Evolutionary conservation across 2,888 invertebrate species (phyloP).

Genomic region (Spialia ferax): DNA sequence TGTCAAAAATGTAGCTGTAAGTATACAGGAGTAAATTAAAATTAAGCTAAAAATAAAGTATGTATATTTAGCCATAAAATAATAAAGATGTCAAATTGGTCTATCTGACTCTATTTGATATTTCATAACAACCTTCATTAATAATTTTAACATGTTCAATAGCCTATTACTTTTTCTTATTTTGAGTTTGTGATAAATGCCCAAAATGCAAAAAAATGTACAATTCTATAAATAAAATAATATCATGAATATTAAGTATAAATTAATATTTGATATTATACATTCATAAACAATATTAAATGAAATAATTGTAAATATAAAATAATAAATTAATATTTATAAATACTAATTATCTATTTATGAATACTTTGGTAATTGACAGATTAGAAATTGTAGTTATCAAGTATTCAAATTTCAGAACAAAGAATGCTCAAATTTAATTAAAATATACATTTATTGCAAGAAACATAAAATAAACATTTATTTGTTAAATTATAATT

Average conservation of each 20-base stretch:
- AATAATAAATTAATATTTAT: not conserved
- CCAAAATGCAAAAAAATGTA: not conserved
- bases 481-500: slow-evolving; percentile 10
- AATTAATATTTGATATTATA: too few species aligned
- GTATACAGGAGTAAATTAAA: too few species aligned
- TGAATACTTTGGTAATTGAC: slow-evolving; percentile 4
- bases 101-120: too few species aligned
- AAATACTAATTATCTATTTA: too few species aligned
- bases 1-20: too few species aligned
- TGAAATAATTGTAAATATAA: not conserved
- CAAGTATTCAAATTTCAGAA: not conserved
- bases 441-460: slow-evolving; percentile 22
- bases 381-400: not conserved
- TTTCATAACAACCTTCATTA: too few species aligned
- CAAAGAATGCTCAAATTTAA: slow-evolving; percentile 1
- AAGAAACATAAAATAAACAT: slow-evolving; percentile 13
- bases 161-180: not conserved
- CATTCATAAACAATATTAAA: not conserved
- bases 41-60: too few species aligned
- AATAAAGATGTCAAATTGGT: too few species aligned
- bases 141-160: too few species aligned
- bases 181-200: not conserved
- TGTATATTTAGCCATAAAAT: too few species aligned
- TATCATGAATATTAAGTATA: not conserved
- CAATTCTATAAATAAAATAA: not conserved